Conservation (phyloP, 2,113 vertebrate species). For the Mormyrus iriodes region DNA sequence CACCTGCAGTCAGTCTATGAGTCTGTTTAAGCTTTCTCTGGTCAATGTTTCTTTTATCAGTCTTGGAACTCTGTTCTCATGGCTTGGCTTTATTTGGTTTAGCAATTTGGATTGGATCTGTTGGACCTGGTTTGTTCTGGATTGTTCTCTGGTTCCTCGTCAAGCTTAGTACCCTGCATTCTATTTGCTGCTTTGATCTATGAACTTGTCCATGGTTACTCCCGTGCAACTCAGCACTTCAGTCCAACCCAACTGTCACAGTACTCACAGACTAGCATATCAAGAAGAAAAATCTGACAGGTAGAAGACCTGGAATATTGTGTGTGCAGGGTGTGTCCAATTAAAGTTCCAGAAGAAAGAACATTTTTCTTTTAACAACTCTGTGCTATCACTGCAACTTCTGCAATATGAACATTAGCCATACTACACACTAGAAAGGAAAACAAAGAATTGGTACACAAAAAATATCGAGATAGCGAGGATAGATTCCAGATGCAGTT, state of each 20-base stretch:
- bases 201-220: neutral
- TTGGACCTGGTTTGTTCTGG: neutral
- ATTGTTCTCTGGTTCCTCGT: neutral
- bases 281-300: neutral
- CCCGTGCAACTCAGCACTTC: neutral
- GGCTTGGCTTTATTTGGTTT: neutral
- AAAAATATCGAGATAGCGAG: neutral
- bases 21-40: neutral
- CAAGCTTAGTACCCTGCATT: neutral
- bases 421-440: neutral
- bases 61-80: neutral
- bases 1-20: neutral
- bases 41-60: neutral
- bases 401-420: neutral
- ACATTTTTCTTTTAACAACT: neutral
- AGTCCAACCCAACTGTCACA: neutral
- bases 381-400: neutral
- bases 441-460: neutral
- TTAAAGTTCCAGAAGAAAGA: neutral
- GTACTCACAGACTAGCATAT: neutral
- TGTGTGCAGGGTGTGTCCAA: neutral
- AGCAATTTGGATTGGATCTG: neutral
- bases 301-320: neutral
- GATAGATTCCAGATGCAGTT: neutral
- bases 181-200: neutral